These are phyloP conservation scores for Scopus umbretta DNA, from an alignment of 2,113 vertebrate genomes.

Conservation along the genomic window DNA sequence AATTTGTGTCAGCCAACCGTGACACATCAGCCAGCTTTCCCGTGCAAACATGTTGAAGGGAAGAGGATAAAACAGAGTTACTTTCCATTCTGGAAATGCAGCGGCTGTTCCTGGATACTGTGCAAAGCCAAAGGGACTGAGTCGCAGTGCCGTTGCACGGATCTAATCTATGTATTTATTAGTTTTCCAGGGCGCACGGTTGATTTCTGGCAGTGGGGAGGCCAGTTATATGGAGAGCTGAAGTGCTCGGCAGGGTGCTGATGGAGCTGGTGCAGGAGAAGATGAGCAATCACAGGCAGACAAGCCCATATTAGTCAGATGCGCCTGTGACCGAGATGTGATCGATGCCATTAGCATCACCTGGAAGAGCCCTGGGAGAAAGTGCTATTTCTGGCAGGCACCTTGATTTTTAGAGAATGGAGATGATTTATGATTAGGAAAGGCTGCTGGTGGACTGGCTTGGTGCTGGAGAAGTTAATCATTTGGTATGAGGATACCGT, in stretches of 20 bases:
- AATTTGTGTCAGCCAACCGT: not conserved
- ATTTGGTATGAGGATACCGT: not conserved
- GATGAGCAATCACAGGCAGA: constrained; percentile 16
- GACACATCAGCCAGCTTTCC: not conserved
- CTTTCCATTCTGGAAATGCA: not conserved
- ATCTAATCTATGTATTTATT: rapidly evolving
- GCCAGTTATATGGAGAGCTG: not conserved
- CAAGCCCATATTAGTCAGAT: not conserved
- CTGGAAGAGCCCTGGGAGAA: not conserved
- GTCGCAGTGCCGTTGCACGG: not conserved
- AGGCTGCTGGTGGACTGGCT: not conserved
- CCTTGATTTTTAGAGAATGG: not conserved
- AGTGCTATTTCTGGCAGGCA: not conserved
- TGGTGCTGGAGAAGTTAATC: not conserved
- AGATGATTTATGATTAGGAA: not conserved
- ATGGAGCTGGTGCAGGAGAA: not conserved
- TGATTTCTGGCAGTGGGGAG: not conserved
- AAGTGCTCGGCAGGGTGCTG: not conserved
- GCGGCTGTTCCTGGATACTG: rapidly evolving
- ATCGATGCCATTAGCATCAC: not conserved
- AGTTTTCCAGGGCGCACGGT: rapidly evolving
- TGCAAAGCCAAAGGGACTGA: not conserved
- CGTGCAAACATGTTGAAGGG: rapidly evolving
- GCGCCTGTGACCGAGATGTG: not conserved
- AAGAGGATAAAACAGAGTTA: not conserved